Conservation (phyloP, 2,888 invertebrate genomes). For the Amphipoea oculea region DNA sequence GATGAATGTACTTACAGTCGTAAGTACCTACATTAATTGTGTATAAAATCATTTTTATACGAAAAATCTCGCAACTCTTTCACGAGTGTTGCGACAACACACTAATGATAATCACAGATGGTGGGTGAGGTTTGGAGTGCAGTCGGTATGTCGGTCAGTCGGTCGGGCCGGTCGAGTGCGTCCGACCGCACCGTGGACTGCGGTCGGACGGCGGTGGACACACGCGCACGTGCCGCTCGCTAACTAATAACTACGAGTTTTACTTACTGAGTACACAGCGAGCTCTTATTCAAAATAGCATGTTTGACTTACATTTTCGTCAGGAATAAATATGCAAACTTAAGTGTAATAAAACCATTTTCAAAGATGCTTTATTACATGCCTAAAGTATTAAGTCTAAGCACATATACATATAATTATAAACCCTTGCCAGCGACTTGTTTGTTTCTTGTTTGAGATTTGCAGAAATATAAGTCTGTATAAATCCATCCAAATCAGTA, state of each 20-base stretch:
- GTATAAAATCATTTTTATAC: background rate
- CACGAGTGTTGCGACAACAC: background rate
- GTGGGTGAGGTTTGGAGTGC: background rate
- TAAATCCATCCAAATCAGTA: background rate
- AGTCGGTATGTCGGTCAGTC: constrained; percentile 20
- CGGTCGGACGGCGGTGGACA: background rate
- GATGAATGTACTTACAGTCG: no score
- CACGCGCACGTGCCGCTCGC: background rate
- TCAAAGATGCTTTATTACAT: background rate
- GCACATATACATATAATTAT: no score
- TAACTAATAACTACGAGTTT: constrained; percentile 6
- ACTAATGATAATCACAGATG: constrained; percentile 3
- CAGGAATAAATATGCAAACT: background rate
- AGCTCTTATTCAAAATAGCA: background rate
- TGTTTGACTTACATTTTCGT: background rate
- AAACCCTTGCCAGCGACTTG: background rate
- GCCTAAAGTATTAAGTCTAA: background rate
- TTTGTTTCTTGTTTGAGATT: background rate
- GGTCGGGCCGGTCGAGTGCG: constrained; percentile 11
- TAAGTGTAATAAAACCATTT: background rate
- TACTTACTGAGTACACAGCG: background rate
- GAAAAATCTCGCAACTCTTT: background rate
- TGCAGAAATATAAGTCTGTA: background rate
- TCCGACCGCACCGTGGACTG: constrained; percentile 6
- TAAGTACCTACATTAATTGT: background rate